These are phyloP conservation scores for Anas georgica DNA, from an alignment of 2,797 vertebrate species.

Conservation along the genomic window DNA sequence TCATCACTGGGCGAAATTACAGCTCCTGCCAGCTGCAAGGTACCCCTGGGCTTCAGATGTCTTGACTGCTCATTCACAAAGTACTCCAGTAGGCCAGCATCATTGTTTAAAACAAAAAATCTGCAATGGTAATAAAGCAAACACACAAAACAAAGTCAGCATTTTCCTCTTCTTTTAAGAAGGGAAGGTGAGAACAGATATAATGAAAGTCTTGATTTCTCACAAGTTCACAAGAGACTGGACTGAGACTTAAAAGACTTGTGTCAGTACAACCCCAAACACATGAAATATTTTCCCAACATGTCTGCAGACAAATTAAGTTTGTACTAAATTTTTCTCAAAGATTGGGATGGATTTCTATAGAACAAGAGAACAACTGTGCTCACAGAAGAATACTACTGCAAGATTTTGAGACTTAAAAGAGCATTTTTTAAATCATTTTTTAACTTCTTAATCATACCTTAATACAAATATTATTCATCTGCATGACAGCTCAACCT, in stretches of 20 bases:
- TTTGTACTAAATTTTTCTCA: neutral
- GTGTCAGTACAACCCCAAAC: neutral
- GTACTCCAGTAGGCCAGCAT: slow-evolving; percentile 94
- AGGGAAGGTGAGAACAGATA: too few species aligned
- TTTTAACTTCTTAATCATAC: neutral
- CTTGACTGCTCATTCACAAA: slow-evolving; percentile 97
- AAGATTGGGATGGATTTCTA: neutral
- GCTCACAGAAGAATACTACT: neutral
- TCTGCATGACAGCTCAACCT: neutral
- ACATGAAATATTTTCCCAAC: neutral
- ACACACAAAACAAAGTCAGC: neutral
- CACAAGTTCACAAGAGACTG: neutral
- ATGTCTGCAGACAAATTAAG: neutral
- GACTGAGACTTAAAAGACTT: neutral
- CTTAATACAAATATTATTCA: neutral
- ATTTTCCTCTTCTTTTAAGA: neutral
- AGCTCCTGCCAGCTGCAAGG: slow-evolving; percentile 92
- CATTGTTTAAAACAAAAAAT: slow-evolving; percentile 97
- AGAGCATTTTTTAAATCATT: neutral
- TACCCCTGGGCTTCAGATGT: slow-evolving; percentile 92
- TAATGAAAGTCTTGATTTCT: too few species aligned
- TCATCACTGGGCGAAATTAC: slow-evolving; percentile 99
- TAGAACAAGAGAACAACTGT: neutral
- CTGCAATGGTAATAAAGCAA: slow-evolving; percentile 72
- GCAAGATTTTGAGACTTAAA: neutral